These are phyloP conservation scores for Eupithecia pulchellata DNA, from an alignment of 2,888 invertebrate genomes.

Conservation along the genomic window DNA sequence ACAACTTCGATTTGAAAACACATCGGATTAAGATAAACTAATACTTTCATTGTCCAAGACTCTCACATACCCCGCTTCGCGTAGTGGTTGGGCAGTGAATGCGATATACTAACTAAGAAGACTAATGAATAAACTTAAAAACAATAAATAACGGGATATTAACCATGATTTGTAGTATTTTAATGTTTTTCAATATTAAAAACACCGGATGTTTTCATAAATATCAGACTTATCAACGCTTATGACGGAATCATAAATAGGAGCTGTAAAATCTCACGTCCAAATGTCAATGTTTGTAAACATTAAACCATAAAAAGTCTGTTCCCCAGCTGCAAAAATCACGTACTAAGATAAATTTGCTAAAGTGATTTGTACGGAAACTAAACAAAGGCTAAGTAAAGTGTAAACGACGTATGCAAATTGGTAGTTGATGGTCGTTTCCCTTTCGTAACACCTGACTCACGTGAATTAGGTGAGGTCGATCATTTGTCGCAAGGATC, in stretches of 20 bases:
- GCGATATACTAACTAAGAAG: too few relatives aligned
- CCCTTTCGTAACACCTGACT: conserved; percentile 41
- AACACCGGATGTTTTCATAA: background rate
- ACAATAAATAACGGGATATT: too few relatives aligned
- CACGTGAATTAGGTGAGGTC: conserved; percentile 27
- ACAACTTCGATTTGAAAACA: too few relatives aligned
- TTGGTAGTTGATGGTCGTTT: conserved; percentile 43
- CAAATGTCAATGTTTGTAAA: conserved; percentile 21
- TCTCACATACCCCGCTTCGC: too few relatives aligned
- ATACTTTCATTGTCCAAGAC: too few relatives aligned
- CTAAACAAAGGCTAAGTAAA: conserved; percentile 40
- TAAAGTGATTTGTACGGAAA: conserved; percentile 42
- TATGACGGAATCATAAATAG: background rate
- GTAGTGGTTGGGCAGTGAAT: too few relatives aligned
- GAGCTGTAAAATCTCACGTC: conserved; percentile 4
- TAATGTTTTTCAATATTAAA: background rate
- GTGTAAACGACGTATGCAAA: conserved; percentile 45
- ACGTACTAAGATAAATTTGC: conserved; percentile 36
- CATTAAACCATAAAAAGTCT: conserved; percentile 26
- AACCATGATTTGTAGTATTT: too few relatives aligned
- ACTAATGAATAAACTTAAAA: too few relatives aligned
- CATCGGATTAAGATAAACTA: too few relatives aligned
- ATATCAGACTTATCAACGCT: background rate
- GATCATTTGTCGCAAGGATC: conserved; percentile 8
- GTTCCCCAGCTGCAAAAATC: conserved; percentile 36